phyloP scores from a whole-genome alignment of 2,888 invertebrate genomes.

The Portevinia maculata region DNA sequence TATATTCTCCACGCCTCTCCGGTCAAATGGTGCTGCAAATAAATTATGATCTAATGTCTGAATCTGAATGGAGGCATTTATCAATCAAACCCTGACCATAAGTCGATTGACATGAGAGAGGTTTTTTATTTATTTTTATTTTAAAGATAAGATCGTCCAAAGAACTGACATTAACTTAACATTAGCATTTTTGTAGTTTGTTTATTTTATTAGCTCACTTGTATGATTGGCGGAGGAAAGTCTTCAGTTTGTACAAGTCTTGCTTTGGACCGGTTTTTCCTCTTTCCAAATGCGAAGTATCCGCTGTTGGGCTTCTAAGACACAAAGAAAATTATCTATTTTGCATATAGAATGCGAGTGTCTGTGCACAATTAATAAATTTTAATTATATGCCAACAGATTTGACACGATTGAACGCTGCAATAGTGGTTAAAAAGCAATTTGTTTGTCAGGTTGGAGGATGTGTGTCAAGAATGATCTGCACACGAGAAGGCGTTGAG shows the following conservation, averaged over 20 bases:
- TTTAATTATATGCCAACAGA: slow-evolving; percentile 8
- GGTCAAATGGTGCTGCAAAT: slow-evolving; percentile 29
- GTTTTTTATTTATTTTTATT: not conserved
- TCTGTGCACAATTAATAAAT: slow-evolving; percentile 21
- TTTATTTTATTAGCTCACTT: slow-evolving; percentile 5
- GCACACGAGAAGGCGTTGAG: not conserved
- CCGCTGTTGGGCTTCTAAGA: slow-evolving; percentile 2
- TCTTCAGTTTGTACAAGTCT: slow-evolving; percentile 5
- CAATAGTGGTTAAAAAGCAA: slow-evolving; percentile 3
- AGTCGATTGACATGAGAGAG: slow-evolving; percentile 34
- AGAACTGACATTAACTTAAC: slow-evolving; percentile 15
- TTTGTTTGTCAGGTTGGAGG: slow-evolving; percentile 10
- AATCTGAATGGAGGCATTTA: slow-evolving; percentile 42
- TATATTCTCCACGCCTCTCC: not conserved
- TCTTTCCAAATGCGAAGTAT: slow-evolving; percentile 31
- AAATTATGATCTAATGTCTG: slow-evolving; percentile 45
- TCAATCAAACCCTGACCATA: slow-evolving; percentile 49
- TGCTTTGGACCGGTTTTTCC: slow-evolving; percentile 33
- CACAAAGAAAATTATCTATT: slow-evolving; percentile 12
- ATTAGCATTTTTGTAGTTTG: slow-evolving; percentile 31
- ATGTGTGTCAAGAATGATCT: slow-evolving; percentile 19
- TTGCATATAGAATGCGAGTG: slow-evolving; percentile 27
- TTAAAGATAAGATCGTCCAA: slow-evolving; percentile 18
- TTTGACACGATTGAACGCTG: slow-evolving; percentile 24
- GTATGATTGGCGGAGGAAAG: not conserved